Evolutionary conservation across 1,140 invertebrate species (phyloP), one percentile per base, ranked within the genome.

Genomic region (Drosophila eugracilis): DNA sequence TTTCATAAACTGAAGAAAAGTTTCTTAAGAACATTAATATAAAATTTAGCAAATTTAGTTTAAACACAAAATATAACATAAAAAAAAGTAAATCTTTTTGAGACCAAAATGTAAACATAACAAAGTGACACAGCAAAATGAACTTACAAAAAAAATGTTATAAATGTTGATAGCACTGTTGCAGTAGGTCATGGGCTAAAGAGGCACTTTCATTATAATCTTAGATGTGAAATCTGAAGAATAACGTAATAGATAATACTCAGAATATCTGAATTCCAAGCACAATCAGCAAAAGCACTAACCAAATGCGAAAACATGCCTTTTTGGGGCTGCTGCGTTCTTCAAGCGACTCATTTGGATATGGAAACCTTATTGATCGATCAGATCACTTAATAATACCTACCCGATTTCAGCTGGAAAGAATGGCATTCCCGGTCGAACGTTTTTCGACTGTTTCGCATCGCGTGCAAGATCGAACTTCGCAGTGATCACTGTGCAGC

Each of bases 221-320:
- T 1, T 30, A 14, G 30, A 57, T 74, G 57, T 36, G 50, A 42
- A 50, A 26, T 62, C 60, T 22, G 14, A 37, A 26, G 30, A n/a
- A n/a, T n/a, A n/a, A 19, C 15, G n/a, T n/a, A 12, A n/a, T 3
- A 5, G 15, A 17, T 4, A 4, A 57, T 32, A 63, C 37, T 36
- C 22, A 17, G 24, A 63, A 21, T 30, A 63, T 66, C 32, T 34
- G 50, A 71, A 71, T 71, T 66, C 67, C 71, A 71, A 58, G 67
- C 67, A 72, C 69, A 71, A 41, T 34, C n/a, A n/a, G 22, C 44
- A 30, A 32, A 7, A 22, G 32, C 49, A 69, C 24, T 55, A 17
- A 24, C 32, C 52, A 48, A 70, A 48, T 32, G 26, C 50, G 36
- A 71, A 71, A 71, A 58, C 42, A 49, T 17, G 45, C 67, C 67